Evolutionary conservation across 2,113 vertebrate species (phyloP), one percentile per base, ranked within the genome.

Genomic region (Anarrhichthys ocellatus): DNA sequence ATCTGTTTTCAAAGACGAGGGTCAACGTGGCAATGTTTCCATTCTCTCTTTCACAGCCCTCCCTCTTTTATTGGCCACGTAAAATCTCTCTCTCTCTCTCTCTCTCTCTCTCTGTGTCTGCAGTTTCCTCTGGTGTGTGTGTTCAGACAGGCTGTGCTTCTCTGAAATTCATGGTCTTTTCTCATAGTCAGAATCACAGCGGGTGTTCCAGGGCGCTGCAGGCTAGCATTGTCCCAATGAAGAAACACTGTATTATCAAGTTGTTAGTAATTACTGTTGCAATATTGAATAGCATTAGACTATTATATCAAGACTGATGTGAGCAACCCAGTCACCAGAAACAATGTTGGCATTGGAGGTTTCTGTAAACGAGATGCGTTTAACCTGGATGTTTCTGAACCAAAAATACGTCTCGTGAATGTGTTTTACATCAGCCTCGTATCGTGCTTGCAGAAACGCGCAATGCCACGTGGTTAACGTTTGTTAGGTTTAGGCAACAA

Each of bases 1-100:
- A 8, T 20, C 14, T 22, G 40, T 69, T 62, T 64, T 71, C 82
- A 54, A 36, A 54, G 68, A 81, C 44, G 48, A 71, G 62, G 65
- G 72, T 85, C 84, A 88, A 92, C 86, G 86, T 92, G 92, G 88
- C 91, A 92, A 54, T 82, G 52, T 89, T 87, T 91, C 69, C 80
- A 74, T 68, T 58, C 42, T 70, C 44, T 64, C 73, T 91, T 84
- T 80, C 78, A 56, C 65, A 78, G 61, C 78, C 56, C 29, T 78
- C 44, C 44, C 17, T 72, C 29, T 59, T 74, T 82, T 77, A 78
- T 82, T 77, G 86, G 89, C 75, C 89, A 89, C 34, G 32, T 90
- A 73, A 87, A 84, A 68, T n/a, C 40, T 80, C 70, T 72, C 48
- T 42, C 40, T 58, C 66, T 24, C 70, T 29, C 59, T 48, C 36